Evolutionary conservation across 2,888 invertebrate genomes (phyloP).

Genomic region (Drosophila mettleri): DNA sequence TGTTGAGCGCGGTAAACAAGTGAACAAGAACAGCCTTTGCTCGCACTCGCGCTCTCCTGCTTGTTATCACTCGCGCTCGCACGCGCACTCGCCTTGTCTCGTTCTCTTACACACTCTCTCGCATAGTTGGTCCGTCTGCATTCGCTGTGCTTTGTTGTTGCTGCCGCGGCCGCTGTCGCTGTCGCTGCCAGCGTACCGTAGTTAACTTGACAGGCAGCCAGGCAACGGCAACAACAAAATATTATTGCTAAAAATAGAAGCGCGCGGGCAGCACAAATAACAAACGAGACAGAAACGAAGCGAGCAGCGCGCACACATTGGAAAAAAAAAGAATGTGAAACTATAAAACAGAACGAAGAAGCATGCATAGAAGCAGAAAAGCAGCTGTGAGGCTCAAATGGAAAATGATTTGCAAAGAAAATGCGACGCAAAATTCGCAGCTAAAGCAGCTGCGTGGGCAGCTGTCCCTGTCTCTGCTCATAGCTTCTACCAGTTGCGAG

Average conservation of each 20-base stretch:
- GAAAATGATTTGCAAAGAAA: slow-evolving; percentile 63
- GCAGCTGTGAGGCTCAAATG: slow-evolving; percentile 58
- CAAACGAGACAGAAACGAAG: slow-evolving; percentile 67
- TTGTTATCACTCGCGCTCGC: slow-evolving; percentile 69
- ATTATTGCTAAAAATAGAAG: slow-evolving; percentile 71
- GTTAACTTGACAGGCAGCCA: slow-evolving; percentile 65
- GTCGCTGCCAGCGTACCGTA: slow-evolving; percentile 69
- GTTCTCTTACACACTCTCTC: slow-evolving; percentile 26
- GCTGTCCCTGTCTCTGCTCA: slow-evolving; percentile 13
- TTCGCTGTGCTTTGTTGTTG: slow-evolving; percentile 46
- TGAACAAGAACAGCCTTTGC: slow-evolving; percentile 30
- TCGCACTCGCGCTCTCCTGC: slow-evolving; percentile 20
- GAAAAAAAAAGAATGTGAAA: slow-evolving; percentile 59
- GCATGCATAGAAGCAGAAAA: slow-evolving; percentile 40
- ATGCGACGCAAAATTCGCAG: slow-evolving; percentile 67
- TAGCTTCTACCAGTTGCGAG: background rate
- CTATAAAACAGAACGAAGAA: slow-evolving; percentile 40
- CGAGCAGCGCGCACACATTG: slow-evolving; percentile 44
- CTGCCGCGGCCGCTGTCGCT: slow-evolving; percentile 47
- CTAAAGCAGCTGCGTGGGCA: slow-evolving; percentile 49
- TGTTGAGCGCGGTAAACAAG: slow-evolving; percentile 46
- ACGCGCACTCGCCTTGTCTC: slow-evolving; percentile 13
- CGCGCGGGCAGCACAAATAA: slow-evolving; percentile 67
- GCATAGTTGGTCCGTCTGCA: slow-evolving; percentile 65
- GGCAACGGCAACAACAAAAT: slow-evolving; percentile 57